Percentiles rank a stretch among this genome's conserved stretches.
Evolutionary conservation across 1,140 invertebrate species (phyloP).

Genomic region (Drosophila eugracilis): DNA sequence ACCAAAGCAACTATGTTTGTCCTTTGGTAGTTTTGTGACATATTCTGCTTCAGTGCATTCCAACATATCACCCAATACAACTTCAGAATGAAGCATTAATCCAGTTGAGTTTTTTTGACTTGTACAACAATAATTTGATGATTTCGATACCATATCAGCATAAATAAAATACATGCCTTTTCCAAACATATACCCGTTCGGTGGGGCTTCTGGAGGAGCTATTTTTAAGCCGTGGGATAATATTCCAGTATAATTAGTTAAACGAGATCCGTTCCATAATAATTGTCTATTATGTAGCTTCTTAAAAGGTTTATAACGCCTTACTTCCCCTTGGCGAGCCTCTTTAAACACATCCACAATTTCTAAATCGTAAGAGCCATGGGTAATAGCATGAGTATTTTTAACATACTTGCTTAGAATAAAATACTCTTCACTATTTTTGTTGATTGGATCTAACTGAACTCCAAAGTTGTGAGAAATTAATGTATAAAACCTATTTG

Average conservation of each 20-base stretch:
- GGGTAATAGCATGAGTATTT: conserved; percentile 96
- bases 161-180: conserved; percentile 98
- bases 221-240: conserved; percentile 98
- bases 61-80: conserved; percentile 96
- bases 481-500: conserved; percentile 96
- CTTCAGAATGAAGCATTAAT: conserved; percentile 96
- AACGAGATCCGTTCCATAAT: conserved; percentile 98
- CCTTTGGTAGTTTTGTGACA: conserved; percentile 91
- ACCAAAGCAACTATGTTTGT: conserved; percentile 93
- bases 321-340: conserved; percentile 91
- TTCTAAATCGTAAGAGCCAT: conserved; percentile 91
- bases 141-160: conserved; percentile 99
- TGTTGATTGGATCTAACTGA: conserved; percentile 91
- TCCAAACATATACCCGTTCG: conserved; percentile 99
- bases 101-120: conserved; percentile 90
- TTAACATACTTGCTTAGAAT: conserved; percentile 91
- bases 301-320: conserved; percentile 92
- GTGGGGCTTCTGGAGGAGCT: conserved; percentile 97
- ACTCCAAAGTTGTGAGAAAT: conserved; percentile 98
- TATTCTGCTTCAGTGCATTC: conserved; percentile 90
- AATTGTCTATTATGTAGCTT: conserved; percentile 94
- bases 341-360: conserved; percentile 91
- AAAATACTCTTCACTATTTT: conserved; percentile 90
- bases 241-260: conserved; percentile 98
- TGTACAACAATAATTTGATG: conserved; percentile 98